Percentiles rank a stretch among this genome's conserved stretches.
These are phyloP conservation scores for Pollenia labialis DNA, from an alignment of 2,888 invertebrate species.

Conservation along the genomic window DNA sequence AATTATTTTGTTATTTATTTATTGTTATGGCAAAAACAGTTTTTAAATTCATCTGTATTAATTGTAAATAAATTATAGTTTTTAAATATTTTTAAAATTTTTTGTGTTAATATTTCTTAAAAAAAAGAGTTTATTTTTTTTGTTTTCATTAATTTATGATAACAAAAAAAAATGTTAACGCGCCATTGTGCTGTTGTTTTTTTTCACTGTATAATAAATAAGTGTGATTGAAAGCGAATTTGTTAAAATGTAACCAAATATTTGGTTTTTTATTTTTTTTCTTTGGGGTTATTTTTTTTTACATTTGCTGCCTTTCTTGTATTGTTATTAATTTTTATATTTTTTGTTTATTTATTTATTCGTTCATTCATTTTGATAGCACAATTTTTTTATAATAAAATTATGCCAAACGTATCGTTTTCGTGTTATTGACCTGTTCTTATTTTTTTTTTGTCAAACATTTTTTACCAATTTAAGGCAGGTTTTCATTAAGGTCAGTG, in stretches of 20 bases:
- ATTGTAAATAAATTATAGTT: constrained; percentile 12
- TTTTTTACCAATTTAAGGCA: background rate
- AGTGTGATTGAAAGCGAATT: constrained; percentile 38
- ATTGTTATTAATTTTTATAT: constrained; percentile 44
- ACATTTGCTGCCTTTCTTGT: constrained; percentile 1
- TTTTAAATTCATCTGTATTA: constrained; percentile 45
- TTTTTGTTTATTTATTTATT: constrained; percentile 24
- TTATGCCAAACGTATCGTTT: constrained; percentile 51
- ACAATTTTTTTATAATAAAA: constrained; percentile 45
- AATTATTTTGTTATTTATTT: constrained; percentile 20
- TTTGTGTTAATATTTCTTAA: constrained; percentile 24
- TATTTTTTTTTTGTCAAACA: constrained; percentile 37
- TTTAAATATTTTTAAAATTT: background rate
- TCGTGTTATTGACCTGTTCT: constrained; percentile 67
- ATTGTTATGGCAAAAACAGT: constrained; percentile 20
- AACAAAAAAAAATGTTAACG: background rate
- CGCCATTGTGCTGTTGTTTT: constrained; percentile 15
- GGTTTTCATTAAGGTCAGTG: constrained; percentile 1
- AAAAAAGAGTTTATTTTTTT: constrained; percentile 22
- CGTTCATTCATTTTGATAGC: constrained; percentile 56
- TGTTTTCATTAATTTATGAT: background rate
- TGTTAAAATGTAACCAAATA: constrained; percentile 44
- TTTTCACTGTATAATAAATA: constrained; percentile 34
- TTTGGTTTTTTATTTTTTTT: background rate
- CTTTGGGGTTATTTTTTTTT: constrained; percentile 13